Conservation (phyloP, 2,113 vertebrate species). For the Rhizomys pruinosus region DNA sequence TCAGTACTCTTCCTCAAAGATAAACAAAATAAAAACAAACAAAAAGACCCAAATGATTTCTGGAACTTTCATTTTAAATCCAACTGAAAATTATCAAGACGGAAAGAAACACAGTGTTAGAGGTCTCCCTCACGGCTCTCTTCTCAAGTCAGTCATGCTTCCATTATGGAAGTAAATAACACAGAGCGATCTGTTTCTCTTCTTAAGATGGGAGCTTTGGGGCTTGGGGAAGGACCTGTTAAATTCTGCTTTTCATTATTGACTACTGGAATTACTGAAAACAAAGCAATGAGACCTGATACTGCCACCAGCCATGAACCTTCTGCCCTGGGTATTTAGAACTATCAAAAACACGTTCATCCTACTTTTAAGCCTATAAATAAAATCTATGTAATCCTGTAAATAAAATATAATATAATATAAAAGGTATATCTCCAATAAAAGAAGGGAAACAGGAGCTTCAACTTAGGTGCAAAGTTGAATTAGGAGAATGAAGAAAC, state of each 20-base stretch:
- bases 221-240: not conserved
- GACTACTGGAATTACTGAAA: not conserved
- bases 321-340: not conserved
- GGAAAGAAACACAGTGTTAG: too few relatives aligned
- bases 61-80: too few relatives aligned
- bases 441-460: not conserved
- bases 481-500: not conserved
- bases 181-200: not conserved
- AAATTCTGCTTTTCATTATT: not conserved
- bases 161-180: too few relatives aligned
- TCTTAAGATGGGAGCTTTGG: not conserved
- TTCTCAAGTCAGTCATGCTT: too few relatives aligned
- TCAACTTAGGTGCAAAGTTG: not conserved
- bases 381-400: slow-evolving; percentile 3
- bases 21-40: too few relatives aligned
- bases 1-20: too few relatives aligned
- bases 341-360: not conserved
- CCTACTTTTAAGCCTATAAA: not conserved
- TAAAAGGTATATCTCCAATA: not conserved
- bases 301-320: not conserved
- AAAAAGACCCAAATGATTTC: too few relatives aligned
- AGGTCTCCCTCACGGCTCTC: too few relatives aligned
- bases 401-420: slow-evolving; percentile 12
- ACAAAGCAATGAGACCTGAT: not conserved
- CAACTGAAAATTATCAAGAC: too few relatives aligned